Conservation (phyloP, 2,113 vertebrate genomes). For the Chionis minor region DNA sequence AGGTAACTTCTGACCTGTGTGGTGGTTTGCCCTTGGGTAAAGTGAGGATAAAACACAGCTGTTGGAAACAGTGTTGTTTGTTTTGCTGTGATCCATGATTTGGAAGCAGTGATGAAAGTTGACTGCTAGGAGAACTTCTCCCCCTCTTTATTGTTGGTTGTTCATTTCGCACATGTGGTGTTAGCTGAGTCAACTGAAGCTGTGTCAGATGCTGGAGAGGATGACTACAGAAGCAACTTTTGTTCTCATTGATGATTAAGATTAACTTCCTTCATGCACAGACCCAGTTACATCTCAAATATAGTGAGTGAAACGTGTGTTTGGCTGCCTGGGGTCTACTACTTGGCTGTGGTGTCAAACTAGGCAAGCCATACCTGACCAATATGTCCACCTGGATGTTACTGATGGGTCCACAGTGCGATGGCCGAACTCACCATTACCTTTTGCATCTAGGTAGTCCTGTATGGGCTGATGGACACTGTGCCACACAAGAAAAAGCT, state of each 20-base stretch:
- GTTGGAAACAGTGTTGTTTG: neutral
- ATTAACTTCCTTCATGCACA: neutral
- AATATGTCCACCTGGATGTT: neutral
- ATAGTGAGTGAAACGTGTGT: neutral
- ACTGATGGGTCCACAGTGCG: neutral
- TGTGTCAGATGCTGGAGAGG: neutral
- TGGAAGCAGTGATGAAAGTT: neutral
- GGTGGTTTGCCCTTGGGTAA: neutral
- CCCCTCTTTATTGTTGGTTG: neutral
- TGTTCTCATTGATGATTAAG: neutral
- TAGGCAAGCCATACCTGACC: neutral
- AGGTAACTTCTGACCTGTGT: neutral
- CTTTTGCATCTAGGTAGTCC: neutral
- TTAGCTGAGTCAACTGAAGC: neutral
- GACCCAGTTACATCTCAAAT: neutral
- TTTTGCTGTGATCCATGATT: neutral
- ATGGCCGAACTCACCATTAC: neutral
- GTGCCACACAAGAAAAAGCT: neutral
- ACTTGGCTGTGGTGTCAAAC: neutral
- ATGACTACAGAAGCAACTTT: neutral
- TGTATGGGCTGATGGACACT: neutral
- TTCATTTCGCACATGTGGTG: neutral
- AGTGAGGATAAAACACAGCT: neutral
- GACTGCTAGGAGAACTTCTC: neutral
- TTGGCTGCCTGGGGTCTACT: neutral